Evolutionary conservation across 2,797 vertebrate species (phyloP), one percentile per base, ranked within the genome.

Genomic region (Gymnopithys bicolor): DNA sequence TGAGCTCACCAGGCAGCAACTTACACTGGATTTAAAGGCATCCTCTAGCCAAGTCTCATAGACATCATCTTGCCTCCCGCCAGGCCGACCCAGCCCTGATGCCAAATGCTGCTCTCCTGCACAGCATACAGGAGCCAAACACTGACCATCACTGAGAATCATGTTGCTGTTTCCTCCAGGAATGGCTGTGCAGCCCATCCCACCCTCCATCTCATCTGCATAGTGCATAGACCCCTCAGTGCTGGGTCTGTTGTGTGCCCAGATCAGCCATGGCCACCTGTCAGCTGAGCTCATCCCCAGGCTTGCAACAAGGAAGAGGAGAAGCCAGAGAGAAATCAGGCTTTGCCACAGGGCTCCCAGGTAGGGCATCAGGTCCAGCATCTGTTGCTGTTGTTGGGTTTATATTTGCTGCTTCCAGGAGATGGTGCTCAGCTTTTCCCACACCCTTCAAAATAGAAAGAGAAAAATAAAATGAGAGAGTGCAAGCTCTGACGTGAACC

Each of bases 401-500:
- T 87, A 30, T 89, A 55, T 68, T 67, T 89, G 69, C 62, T 93
- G 73, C 94, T 94, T 97, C 94, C 93, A 97, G 78, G 70, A 96
- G 93, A 84, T 14, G 2, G 92, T 53, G 85, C 76, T 93, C 90
- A 90, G 94, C 74, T 96, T 95, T 95, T 82, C 93, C 84, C 92
- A 96, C 89, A 95, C 25, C 58, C 88, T 96, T 94, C 94, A 95
- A 97, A 97, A 96, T 85, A 97, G 70, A 92, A 77, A 94, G 81
- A 83, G 94, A 92, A 91, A 95, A 84, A 69, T 81, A 70, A 74
- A 83, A 77, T 19, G 79, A 93, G 79, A 74, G 90, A 35, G 83
- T 76, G 93, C 83, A 96, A 96, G 96, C 97, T 97, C 94, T 96
- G 97, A 97, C 95, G 96, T 97, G 97, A 97, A 84, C 97, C 98